phyloP scores from a whole-genome alignment of 64 coral and sea anemone genomes.

The Cladopsammia gracilis region DNA sequence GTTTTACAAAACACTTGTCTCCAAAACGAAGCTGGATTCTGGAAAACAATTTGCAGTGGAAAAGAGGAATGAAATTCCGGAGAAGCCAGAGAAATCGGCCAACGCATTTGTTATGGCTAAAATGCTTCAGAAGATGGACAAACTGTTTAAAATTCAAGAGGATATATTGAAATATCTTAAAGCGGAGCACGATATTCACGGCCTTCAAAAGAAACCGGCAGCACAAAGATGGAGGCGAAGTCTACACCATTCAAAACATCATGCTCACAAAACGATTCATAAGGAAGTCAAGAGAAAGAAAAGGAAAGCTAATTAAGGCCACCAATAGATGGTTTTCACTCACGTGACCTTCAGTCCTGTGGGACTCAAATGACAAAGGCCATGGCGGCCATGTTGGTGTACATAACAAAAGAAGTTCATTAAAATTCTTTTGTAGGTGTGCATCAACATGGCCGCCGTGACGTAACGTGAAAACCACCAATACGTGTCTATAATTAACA shows the following conservation, averaged over 20 bases:
- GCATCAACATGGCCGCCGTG: too few relatives aligned
- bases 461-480: too few relatives aligned
- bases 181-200: constrained; percentile 13
- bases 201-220: neutral
- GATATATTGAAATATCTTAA: constrained; percentile 50
- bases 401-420: too few relatives aligned
- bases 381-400: too few relatives aligned
- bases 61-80: neutral
- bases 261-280: neutral
- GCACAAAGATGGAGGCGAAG: constrained; percentile 21
- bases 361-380: too few relatives aligned
- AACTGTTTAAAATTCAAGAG: constrained; percentile 28
- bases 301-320: neutral
- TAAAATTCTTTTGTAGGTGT: too few relatives aligned
- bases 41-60: neutral
- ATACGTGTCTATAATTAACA: too few relatives aligned
- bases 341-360: too few relatives aligned
- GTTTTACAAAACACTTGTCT: constrained; percentile 26
- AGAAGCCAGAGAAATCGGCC: neutral
- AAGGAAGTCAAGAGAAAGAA: neutral
- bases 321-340: too few relatives aligned
- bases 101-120: constrained; percentile 39
- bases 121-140: constrained; percentile 47
- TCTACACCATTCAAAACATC: constrained; percentile 4
- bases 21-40: constrained; percentile 17